A percentile compares a stretch with the other conserved stretches of the same genome.
phyloP scores from a whole-genome alignment of 92 coral and sea anemone genomes.

The Porites lobata region DNA sequence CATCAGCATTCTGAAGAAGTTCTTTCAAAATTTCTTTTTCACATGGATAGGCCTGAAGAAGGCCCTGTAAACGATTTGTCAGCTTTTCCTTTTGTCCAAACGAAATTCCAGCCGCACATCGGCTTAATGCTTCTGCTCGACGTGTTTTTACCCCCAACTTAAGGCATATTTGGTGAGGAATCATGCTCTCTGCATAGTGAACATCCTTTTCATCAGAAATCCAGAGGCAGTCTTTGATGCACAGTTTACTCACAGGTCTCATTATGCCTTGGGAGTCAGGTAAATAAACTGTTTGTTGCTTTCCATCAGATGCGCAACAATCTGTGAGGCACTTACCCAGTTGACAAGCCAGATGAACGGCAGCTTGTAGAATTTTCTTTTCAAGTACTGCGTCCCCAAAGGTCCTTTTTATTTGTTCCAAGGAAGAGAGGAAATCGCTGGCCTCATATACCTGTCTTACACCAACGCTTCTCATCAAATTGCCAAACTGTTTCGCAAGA shows the following conservation, averaged over 20 bases:
- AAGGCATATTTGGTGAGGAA: slow-evolving; percentile 28
- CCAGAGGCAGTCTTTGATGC: slow-evolving; percentile 86
- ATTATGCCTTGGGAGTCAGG: slow-evolving; percentile 70
- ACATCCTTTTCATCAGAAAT: slow-evolving; percentile 69
- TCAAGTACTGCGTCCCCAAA: slow-evolving; percentile 38
- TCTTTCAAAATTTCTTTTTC: too few relatives aligned
- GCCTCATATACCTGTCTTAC: slow-evolving; percentile 49
- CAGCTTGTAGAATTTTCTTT: not conserved
- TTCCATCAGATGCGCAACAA: not conserved
- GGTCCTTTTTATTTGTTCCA: slow-evolving; percentile 27
- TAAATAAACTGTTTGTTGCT: slow-evolving; percentile 36
- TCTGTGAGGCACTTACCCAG: not conserved
- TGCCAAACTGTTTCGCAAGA: slow-evolving; percentile 15
- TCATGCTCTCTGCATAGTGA: slow-evolving; percentile 44
- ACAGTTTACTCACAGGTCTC: slow-evolving; percentile 47
- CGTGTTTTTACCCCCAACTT: slow-evolving; percentile 30
- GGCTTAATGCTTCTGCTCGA: too few relatives aligned
- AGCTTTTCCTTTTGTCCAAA: slow-evolving; percentile 61
- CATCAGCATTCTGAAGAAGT: too few relatives aligned
- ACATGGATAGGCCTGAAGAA: slow-evolving; percentile 71
- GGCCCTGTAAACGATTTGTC: slow-evolving; percentile 52
- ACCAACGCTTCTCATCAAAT: slow-evolving; percentile 41
- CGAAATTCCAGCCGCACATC: slow-evolving; percentile 52
- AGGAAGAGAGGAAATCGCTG: slow-evolving; percentile 50
- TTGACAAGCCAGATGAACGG: slow-evolving; percentile 25